phyloP scores from a whole-genome alignment of 2,797 vertebrate species.

The Nyctibius grandis region DNA sequence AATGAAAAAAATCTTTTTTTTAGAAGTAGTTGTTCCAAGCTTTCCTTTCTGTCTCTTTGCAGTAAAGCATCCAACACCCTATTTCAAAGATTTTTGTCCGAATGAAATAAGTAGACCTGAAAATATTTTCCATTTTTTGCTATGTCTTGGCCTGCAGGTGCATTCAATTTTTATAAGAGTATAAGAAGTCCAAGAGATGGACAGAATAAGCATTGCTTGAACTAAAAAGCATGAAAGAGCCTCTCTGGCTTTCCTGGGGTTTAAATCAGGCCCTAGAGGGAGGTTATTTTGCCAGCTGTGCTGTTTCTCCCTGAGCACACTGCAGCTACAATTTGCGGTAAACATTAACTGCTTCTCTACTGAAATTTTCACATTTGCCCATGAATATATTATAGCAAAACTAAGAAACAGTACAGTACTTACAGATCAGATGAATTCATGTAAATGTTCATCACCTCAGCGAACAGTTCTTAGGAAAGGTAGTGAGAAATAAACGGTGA shows the following conservation, averaged over 20 bases:
- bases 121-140: not conserved
- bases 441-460: not conserved
- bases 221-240: not conserved
- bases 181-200: not conserved
- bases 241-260: not conserved
- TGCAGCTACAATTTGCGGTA: not conserved
- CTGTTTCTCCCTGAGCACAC: not conserved
- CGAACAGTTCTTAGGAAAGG: not conserved
- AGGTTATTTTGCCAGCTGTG: constrained; percentile 12
- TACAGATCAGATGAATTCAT: not conserved
- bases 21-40: not conserved
- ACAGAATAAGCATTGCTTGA: not conserved
- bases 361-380: not conserved
- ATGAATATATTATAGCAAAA: not conserved
- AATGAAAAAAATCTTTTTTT: fast-evolving
- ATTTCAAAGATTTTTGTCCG: not conserved
- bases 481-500: not conserved
- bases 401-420: not conserved
- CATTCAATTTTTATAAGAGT: not conserved
- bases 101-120: not conserved
- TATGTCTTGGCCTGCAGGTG: not conserved
- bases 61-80: not conserved
- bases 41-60: not conserved
- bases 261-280: not conserved
- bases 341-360: not conserved